phyloP scores from a whole-genome alignment of 2,797 vertebrate species.

The Lutjanus campechanus region DNA sequence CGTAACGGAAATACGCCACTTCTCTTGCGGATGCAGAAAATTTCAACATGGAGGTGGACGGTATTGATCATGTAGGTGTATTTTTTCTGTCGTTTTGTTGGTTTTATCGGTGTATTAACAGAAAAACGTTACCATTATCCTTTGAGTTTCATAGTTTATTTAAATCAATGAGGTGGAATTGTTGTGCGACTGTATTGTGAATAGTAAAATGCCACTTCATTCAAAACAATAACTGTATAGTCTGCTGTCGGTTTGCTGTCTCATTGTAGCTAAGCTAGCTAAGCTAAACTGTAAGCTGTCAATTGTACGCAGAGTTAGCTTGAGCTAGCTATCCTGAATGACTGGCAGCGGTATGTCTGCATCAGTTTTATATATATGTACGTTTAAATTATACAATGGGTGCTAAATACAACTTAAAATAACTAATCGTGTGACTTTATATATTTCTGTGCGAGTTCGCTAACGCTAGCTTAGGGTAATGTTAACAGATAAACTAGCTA shows the following conservation, averaged over 20 bases:
- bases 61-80: slow-evolving; percentile 89
- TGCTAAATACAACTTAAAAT: not conserved
- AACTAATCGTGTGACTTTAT: too few relatives aligned
- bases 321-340: not conserved
- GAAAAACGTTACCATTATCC: rapidly evolving
- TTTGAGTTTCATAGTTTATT: rapidly evolving
- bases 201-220: not conserved
- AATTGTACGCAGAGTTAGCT: not conserved
- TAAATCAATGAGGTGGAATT: rapidly evolving
- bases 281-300: slow-evolving; percentile 30
- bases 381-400: rapidly evolving
- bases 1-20: slow-evolving; percentile 57
- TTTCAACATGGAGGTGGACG: slow-evolving; percentile 93
- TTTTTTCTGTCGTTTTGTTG: slow-evolving; percentile 51
- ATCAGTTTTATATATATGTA: not conserved
- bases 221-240: slow-evolving; percentile 37
- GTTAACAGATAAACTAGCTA: not conserved
- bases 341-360: not conserved
- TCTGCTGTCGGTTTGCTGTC: slow-evolving; percentile 85
- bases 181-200: rapidly evolving
- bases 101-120: not conserved
- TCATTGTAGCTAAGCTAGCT: slow-evolving; percentile 84
- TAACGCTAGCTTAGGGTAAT: not conserved
- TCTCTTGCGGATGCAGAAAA: slow-evolving; percentile 62
- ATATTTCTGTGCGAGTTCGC: not conserved